A percentile compares a stretch with the other conserved stretches of the same genome.
Evolutionary conservation across 2,888 invertebrate genomes (phyloP).

Genomic region (Sinelater perroti): DNA sequence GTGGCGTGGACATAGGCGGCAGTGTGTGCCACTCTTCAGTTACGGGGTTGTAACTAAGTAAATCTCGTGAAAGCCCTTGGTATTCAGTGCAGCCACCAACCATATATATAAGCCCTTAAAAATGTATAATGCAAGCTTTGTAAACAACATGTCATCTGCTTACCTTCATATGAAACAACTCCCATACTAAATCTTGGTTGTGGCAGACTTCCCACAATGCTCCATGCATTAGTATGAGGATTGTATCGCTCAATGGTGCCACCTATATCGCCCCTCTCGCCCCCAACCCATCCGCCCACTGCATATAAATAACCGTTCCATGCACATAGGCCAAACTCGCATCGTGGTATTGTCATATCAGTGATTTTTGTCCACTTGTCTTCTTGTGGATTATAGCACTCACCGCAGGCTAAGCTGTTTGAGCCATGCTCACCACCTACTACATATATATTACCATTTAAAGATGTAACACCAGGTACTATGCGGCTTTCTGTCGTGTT

Average conservation of each 20-base stretch:
- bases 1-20: slow-evolving; percentile 79
- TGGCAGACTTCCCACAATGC: slow-evolving; percentile 78
- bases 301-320: slow-evolving; percentile 85
- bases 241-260: slow-evolving; percentile 89
- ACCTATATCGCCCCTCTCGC: slow-evolving; percentile 89
- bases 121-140: too few relatives aligned
- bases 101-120: slow-evolving; percentile 82
- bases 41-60: slow-evolving; percentile 82
- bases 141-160: too few relatives aligned
- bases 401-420: slow-evolving; percentile 87
- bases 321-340: slow-evolving; percentile 89
- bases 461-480: slow-evolving; percentile 82
- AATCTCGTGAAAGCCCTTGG: slow-evolving; percentile 80
- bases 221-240: slow-evolving; percentile 81
- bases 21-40: slow-evolving; percentile 82
- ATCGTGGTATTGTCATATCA: slow-evolving; percentile 83
- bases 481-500: slow-evolving; percentile 87
- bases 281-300: slow-evolving; percentile 93
- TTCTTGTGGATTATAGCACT: slow-evolving; percentile 75
- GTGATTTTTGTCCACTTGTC: slow-evolving; percentile 59
- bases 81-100: slow-evolving; percentile 89
- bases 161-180: slow-evolving; percentile 83
- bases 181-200: slow-evolving; percentile 93
- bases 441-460: slow-evolving; percentile 88
- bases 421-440: slow-evolving; percentile 93